These are phyloP conservation scores for Aphaenogaster rudis DNA, from an alignment of 1,140 invertebrate genomes.

Conservation along the genomic window DNA sequence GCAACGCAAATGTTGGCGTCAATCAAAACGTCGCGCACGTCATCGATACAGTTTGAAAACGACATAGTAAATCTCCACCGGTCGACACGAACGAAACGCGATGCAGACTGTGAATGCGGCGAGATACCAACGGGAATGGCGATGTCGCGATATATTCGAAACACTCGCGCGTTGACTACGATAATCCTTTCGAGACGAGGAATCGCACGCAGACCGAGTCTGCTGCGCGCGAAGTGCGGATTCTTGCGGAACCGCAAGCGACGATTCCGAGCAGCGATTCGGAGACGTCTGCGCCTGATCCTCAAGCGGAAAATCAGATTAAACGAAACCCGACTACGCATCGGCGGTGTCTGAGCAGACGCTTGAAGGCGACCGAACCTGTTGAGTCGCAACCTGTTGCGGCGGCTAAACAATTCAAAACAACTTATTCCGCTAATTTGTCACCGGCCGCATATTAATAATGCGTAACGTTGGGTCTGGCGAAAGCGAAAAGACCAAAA, in stretches of 20 bases:
- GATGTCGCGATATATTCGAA: background rate
- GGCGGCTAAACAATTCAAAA: slow-evolving; percentile 51
- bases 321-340: slow-evolving; percentile 32
- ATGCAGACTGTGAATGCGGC: background rate
- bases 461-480: background rate
- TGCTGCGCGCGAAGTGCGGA: background rate
- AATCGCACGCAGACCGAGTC: background rate
- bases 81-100: background rate
- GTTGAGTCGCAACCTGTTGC: slow-evolving; percentile 78
- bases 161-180: background rate
- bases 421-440: slow-evolving; percentile 42
- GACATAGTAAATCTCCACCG: background rate
- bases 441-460: background rate
- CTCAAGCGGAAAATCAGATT: slow-evolving; percentile 26
- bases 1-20: slow-evolving; percentile 23
- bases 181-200: background rate
- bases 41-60: slow-evolving; percentile 13
- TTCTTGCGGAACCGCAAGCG: background rate
- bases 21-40: slow-evolving; percentile 39
- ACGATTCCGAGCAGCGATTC: background rate
- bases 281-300: background rate
- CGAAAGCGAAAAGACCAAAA: background rate
- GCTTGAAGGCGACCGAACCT: slow-evolving; percentile 65
- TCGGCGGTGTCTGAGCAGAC: slow-evolving; percentile 19
- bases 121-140: background rate